phyloP scores from a whole-genome alignment of 2,113 vertebrate genomes.

The Prochilodus magdalenae region DNA sequence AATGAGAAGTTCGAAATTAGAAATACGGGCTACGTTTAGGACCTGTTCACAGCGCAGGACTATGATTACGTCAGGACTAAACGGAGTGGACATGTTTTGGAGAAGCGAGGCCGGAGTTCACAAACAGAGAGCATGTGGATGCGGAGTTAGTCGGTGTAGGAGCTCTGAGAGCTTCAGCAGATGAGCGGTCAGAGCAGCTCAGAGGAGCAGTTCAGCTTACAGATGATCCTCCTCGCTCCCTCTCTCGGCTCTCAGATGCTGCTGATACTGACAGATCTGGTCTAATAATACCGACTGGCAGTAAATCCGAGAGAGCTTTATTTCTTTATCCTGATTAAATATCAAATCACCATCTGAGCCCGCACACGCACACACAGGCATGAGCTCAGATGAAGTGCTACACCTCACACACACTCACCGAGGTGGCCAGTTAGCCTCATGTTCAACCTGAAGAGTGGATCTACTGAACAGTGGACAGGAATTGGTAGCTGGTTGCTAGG shows the following conservation, averaged over 20 bases:
- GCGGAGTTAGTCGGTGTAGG: background rate
- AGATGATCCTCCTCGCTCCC: slow-evolving; percentile 20
- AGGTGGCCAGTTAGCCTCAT: too few species aligned
- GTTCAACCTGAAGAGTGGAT: too few species aligned
- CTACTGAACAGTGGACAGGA: too few species aligned
- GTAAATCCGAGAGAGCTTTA: slow-evolving; percentile 34
- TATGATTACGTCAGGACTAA: too few species aligned
- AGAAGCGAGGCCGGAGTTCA: too few species aligned
- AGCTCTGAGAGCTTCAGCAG: background rate
- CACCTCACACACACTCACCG: too few species aligned
- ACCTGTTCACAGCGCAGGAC: too few species aligned
- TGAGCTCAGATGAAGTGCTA: background rate
- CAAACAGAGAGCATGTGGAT: too few species aligned
- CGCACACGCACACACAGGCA: background rate
- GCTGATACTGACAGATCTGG: slow-evolving; percentile 39
- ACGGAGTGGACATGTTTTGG: too few species aligned
- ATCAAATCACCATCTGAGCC: slow-evolving; percentile 6
- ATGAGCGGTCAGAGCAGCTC: background rate
- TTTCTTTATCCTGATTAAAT: slow-evolving; percentile 32
- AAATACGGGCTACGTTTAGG: too few species aligned
- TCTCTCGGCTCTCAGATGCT: slow-evolving; percentile 34
- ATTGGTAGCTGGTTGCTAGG: too few species aligned
- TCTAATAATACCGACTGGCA: slow-evolving; percentile 40
- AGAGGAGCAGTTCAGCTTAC: slow-evolving; percentile 11
- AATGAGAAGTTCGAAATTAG: too few species aligned